Conservation (phyloP, 1,140 invertebrate genomes). For the Euglossa dilemma region DNA sequence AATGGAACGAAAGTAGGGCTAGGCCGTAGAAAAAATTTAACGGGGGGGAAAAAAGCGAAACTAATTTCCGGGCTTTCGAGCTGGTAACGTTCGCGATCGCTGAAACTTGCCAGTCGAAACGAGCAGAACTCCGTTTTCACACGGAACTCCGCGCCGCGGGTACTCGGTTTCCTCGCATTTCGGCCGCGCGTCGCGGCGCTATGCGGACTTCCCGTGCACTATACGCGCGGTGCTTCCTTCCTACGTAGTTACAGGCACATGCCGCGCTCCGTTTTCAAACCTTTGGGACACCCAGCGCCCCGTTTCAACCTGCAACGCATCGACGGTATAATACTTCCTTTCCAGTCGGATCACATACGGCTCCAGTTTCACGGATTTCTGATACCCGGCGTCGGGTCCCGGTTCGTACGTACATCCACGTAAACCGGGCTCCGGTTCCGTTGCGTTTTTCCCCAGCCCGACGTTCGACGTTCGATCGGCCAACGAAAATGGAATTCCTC, state of each 20-base stretch:
- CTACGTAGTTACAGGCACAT: slow-evolving; percentile 7
- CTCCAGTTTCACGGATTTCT: slow-evolving; percentile 22
- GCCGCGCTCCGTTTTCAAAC: slow-evolving; percentile 16
- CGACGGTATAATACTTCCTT: slow-evolving; percentile 1
- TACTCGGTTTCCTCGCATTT: slow-evolving; percentile 14
- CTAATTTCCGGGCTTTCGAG: background rate
- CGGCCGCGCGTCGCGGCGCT: background rate
- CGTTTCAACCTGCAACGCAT: background rate
- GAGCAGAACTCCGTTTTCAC: slow-evolving; percentile 13
- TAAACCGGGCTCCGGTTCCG: background rate
- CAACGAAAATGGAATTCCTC: background rate
- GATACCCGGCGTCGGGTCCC: background rate
- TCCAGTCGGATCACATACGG: slow-evolving; percentile 8
- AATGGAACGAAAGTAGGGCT: no score
- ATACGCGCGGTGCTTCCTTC: slow-evolving; percentile 8
- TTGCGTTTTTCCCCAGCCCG: background rate
- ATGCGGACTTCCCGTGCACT: slow-evolving; percentile 12
- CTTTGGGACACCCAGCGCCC: slow-evolving; percentile 13
- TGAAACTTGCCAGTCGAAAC: background rate
- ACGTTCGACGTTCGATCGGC: background rate
- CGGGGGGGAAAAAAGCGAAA: background rate
- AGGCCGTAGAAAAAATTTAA: background rate
- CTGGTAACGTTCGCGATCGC: background rate
- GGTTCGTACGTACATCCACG: background rate
- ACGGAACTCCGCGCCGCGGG: background rate